phyloP scores from a whole-genome alignment of 37 sponge, comb jelly and placozoan genomes.

The Geodia barretti region DNA sequence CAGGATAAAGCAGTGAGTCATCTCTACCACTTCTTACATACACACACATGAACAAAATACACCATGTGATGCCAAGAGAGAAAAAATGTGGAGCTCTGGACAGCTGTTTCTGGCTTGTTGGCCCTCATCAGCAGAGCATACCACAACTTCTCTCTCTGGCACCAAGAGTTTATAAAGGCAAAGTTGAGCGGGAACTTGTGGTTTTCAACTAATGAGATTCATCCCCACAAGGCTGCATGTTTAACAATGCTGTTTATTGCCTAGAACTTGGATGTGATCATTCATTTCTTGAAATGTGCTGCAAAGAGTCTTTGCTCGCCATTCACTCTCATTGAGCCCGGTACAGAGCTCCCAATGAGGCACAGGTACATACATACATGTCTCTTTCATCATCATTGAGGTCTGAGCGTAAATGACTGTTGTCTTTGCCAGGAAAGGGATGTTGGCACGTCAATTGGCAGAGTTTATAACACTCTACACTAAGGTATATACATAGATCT shows the following conservation, averaged over 20 bases:
- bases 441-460: constrained; percentile 36
- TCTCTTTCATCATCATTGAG: not conserved
- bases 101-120: too few relatives aligned
- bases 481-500: constrained; percentile 14
- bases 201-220: too few relatives aligned
- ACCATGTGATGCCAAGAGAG: too few relatives aligned
- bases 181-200: too few relatives aligned
- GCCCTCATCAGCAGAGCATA: too few relatives aligned
- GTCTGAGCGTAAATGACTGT: not conserved
- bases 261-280: constrained; percentile 39
- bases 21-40: too few relatives aligned
- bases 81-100: too few relatives aligned
- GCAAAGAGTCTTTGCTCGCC: constrained; percentile 1
- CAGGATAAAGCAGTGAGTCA: too few relatives aligned
- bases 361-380: constrained; percentile 4
- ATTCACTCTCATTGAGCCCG: constrained; percentile 9
- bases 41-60: too few relatives aligned
- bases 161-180: too few relatives aligned
- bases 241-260: not conserved
- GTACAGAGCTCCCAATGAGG: constrained; percentile 11
- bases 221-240: too few relatives aligned
- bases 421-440: not conserved
- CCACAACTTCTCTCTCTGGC: too few relatives aligned
- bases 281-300: constrained; percentile 38
- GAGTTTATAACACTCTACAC: constrained; percentile 36